Base-by-base conservation (phyloP, 2,797 vertebrate species). In the Tragelaphus oryx region DNA sequence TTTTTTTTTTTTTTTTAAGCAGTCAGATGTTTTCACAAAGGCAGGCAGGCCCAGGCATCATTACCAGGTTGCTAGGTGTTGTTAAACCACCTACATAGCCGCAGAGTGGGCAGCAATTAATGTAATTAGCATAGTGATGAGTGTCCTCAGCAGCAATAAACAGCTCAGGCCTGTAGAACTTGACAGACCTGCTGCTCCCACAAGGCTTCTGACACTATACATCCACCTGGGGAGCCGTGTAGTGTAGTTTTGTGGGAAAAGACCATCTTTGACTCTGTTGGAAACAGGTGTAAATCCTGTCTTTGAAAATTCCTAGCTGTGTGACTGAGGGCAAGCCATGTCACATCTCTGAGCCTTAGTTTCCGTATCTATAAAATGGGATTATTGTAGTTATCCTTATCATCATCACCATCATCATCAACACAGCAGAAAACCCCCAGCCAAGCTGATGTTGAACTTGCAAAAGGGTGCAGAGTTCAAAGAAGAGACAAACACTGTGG, bases 21-120 rank as follows among this genome's bases (percentile, higher is more conserved):
- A 71, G 68, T 94, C 94, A 94, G 84, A 97, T 97, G 89, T 97
- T 96, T 88, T 96, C 93, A 95, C 1, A 17, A 89, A 76, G 87
- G 75, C 96, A 97, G 95, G 95, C 97, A 97, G 20, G 78, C 80
- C 97, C 93, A 97, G 96, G 91, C 97, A 98, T 97, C 97, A 92
- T 59, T 89, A 97, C 94, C 95, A 94, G 3, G 97, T 97, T 98
- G 93, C 95, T 97, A 92, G 89, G 95, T 95, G 22, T 26, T 97
- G 95, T 95, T 97, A 97, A 97, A 76, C 96, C 97, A 84, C 97
- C 98, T 97, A 97, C 97, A 92, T 89, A 96, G 97, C 90, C 85
- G 30, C 93, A 91, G 97, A 97, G 95, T 84, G 97, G 98, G 98
- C 92, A 98, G 98, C 97, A 98, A 98, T 98, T 98, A 98, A 93